These are phyloP conservation scores for Spondyliosoma cantharus DNA, from an alignment of 2,797 vertebrate genomes.

Conservation along the genomic window DNA sequence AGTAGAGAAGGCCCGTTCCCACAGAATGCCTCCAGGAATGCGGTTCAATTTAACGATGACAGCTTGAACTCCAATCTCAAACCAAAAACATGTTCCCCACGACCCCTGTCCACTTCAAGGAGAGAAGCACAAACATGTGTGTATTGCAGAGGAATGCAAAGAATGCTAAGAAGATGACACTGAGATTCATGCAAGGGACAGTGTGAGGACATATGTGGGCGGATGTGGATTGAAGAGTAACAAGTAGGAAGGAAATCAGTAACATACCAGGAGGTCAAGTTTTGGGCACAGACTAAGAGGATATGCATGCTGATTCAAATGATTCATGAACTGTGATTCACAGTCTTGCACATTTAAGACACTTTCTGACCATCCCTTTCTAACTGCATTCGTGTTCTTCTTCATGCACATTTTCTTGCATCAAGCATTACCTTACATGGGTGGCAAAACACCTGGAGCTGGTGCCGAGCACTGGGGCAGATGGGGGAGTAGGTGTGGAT, in stretches of 20 bases:
- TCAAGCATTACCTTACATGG: constrained; percentile 47
- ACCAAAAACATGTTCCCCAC: constrained; percentile 8
- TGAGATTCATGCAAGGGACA: constrained; percentile 51
- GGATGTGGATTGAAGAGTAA: constrained; percentile 19
- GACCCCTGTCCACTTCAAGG: constrained; percentile 25
- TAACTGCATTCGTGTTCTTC: constrained; percentile 1
- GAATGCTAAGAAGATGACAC: constrained; percentile 61
- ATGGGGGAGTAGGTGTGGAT: constrained; percentile 66
- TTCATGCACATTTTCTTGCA: constrained; percentile 20
- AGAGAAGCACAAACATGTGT: constrained; percentile 66
- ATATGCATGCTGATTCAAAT: constrained; percentile 28
- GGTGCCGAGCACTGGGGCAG: constrained; percentile 53
- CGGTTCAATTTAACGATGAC: constrained; percentile 30
- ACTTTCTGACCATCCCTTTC: constrained; percentile 8
- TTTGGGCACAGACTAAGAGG: constrained; percentile 8
- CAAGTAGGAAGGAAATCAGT: constrained; percentile 36
- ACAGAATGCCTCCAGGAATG: constrained; percentile 41
- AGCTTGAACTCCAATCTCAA: constrained; percentile 35
- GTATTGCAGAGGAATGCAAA: constrained; percentile 63
- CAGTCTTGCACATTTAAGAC: constrained; percentile 9
- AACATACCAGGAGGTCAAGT: constrained; percentile 27
- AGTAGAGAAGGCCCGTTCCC: constrained; percentile 19
- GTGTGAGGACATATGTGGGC: constrained; percentile 32
- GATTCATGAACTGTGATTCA: background rate
- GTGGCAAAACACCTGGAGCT: constrained; percentile 66